A percentile compares a stretch with the other conserved stretches of the same genome.
phyloP scores from a whole-genome alignment of 2,113 vertebrate species.

The Chinchilla lanigera region DNA sequence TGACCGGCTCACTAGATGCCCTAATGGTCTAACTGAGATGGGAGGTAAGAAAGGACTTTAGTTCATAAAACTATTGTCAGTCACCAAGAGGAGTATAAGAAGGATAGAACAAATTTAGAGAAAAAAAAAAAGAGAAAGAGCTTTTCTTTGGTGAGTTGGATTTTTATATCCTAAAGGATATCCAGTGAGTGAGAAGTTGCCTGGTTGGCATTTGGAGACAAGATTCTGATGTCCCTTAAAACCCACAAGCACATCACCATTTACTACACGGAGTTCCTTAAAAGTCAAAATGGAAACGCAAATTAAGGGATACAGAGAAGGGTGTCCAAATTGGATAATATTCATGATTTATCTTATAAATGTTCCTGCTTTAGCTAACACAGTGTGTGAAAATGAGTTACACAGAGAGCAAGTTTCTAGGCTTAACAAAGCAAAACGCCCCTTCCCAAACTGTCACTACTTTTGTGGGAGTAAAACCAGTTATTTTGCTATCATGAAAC shows the following conservation, averaged over 20 bases:
- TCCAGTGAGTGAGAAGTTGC: neutral
- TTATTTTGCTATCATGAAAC: neutral
- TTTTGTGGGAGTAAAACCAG: constrained; percentile 11
- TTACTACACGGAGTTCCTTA: neutral
- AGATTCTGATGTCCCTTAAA: neutral
- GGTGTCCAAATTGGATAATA: neutral
- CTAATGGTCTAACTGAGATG: neutral
- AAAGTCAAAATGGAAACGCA: neutral
- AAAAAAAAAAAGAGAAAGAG: neutral
- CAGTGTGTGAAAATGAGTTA: constrained; percentile 5
- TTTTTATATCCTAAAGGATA: neutral
- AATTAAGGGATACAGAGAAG: neutral
- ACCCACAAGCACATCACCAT: neutral
- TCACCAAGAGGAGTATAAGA: neutral
- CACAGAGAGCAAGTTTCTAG: neutral
- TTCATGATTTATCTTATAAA: neutral
- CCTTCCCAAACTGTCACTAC: neutral
- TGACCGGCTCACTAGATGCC: neutral
- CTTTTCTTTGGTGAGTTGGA: neutral
- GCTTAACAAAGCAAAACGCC: neutral
- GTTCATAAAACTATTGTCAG: neutral
- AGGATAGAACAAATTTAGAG: neutral
- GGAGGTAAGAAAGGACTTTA: neutral
- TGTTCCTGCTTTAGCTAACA: neutral
- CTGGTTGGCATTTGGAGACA: neutral